A percentile compares a stretch with the other conserved stretches of the same genome.
Conservation (phyloP, 2,888 invertebrate species). For the Acanthopleura granulata region DNA sequence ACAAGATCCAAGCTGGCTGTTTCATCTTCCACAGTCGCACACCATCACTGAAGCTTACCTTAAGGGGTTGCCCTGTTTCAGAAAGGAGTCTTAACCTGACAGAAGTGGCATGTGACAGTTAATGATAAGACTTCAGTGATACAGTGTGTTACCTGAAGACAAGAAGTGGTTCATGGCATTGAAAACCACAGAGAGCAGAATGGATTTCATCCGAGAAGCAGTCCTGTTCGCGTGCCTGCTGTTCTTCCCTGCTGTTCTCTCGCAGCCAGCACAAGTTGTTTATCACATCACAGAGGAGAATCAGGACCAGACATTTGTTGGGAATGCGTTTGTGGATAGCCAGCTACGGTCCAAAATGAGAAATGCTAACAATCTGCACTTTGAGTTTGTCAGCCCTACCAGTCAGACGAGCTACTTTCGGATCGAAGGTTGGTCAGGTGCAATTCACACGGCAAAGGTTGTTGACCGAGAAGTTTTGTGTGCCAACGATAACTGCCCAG, state of each 20-base stretch:
- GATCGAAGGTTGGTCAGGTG: conserved; percentile 23
- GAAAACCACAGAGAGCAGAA: no score
- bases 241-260: no score
- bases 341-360: not conserved
- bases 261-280: conserved; percentile 7
- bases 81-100: no score
- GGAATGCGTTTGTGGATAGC: conserved; percentile 7
- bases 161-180: no score
- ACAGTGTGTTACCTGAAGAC: not conserved
- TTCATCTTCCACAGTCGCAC: not conserved
- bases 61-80: no score
- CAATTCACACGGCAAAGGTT: conserved; percentile 1
- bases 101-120: not conserved
- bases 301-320: not conserved
- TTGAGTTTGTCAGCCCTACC: conserved; percentile 7
- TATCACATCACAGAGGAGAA: conserved; percentile 10
- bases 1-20: not conserved
- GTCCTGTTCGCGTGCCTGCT: no score
- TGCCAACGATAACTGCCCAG: not conserved
- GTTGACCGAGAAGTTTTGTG: conserved; percentile 11
- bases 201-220: no score
- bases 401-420: conserved; percentile 10
- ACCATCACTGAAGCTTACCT: no score
- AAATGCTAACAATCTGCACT: no score
- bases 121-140: not conserved